Conservation (phyloP, 2,113 vertebrate species). For the Thunnus thynnus region DNA sequence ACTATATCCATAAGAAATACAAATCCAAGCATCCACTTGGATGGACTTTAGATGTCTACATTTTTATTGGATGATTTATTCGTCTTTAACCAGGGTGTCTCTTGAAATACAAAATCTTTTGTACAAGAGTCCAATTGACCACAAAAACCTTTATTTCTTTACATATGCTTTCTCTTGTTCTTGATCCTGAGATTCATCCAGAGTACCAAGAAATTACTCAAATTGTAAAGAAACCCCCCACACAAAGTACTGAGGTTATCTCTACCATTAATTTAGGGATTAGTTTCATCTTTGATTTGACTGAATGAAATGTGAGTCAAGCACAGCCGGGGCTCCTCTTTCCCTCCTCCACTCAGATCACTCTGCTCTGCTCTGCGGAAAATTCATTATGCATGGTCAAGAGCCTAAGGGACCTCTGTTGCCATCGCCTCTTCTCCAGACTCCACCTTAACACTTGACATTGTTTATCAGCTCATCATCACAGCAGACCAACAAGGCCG, state of each 20-base stretch:
- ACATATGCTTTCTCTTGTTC: background rate
- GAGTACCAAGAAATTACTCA: background rate
- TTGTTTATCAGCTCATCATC: conserved; percentile 67
- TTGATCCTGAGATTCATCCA: background rate
- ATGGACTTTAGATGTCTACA: background rate
- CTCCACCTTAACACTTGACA: conserved; percentile 57
- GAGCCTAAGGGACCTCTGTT: conserved; percentile 43
- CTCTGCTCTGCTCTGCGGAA: conserved; percentile 24
- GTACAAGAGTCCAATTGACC: background rate
- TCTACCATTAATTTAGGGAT: background rate
- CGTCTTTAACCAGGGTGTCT: conserved; percentile 8
- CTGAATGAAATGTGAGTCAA: conserved; percentile 20
- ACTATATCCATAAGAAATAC: background rate
- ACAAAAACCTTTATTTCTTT: background rate
- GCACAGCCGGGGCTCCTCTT: conserved; percentile 2
- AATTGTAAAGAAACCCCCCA: background rate
- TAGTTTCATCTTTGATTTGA: conserved; percentile 15
- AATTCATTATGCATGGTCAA: conserved; percentile 62
- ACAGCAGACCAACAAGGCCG: conserved; percentile 64
- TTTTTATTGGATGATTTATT: conserved; percentile 26
- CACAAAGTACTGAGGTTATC: background rate
- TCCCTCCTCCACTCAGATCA: conserved; percentile 31
- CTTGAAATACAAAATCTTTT: background rate
- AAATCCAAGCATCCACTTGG: background rate
- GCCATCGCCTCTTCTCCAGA: conserved; percentile 34